Base-by-base conservation (phyloP, 2,113 vertebrate genomes). In the Rhagologus leucostigma region DNA sequence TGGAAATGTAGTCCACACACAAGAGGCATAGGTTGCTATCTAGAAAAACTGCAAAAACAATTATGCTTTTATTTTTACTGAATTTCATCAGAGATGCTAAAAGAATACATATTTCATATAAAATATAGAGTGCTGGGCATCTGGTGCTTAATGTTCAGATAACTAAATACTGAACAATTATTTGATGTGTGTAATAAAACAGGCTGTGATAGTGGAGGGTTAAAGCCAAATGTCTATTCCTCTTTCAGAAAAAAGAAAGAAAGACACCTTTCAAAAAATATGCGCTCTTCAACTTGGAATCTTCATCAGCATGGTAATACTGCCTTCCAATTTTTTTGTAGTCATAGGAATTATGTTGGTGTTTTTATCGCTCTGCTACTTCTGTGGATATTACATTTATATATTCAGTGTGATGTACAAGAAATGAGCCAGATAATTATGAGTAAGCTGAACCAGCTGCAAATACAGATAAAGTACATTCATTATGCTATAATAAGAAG, bases 341-440 rank as follows among this genome's bases (percentile, higher is more conserved):
- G 73, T 42, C 19, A 15, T 44, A 85, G 56, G 57, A 87, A 65
- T 83, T 96, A 63, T 63, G 30, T 35, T 73, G 65, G 19, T 83
- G 47, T 55, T 96, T 93, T 77, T 77, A 80, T 88, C 63, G 55
- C 81, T 85, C 14, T 71, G 26, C 13, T 53, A 12, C 27, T 74
- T 90, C 71, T 84, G 79, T 93, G 70, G 49, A 46, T 89, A 57
- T 89, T 94, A 60, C 46, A 79, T 68, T 90, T 84, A 60, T 87
- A 13, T 67, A 73, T 93, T 67, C 84, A 69, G 39, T 44, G n/a
- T 63, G 64, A 87, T 79, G 81, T 80, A 74, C 42, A 52, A 88
- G 71, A 94, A 94, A 94, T 90, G 85, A 95, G 82, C 50, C 56
- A 90, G 82, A 74, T 93, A 95, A 97, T 95, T 91, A 83, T 1